Percentiles rank a stretch among this genome's conserved stretches.
phyloP scores from a whole-genome alignment of 2,113 vertebrate genomes.

The Genyomyrus donnyi region DNA sequence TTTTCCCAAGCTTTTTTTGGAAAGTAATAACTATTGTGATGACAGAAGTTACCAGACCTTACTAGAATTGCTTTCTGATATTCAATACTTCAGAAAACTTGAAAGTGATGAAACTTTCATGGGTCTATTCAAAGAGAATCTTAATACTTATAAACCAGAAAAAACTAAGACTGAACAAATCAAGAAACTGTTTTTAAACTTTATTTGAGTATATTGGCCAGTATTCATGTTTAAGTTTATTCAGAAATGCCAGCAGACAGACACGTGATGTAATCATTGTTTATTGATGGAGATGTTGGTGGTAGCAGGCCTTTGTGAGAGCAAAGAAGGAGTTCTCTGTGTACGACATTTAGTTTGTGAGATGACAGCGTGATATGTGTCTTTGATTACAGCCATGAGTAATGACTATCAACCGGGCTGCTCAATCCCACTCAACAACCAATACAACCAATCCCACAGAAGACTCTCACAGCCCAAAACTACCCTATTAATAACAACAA shows the following conservation, averaged over 20 bases:
- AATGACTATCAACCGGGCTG: background rate
- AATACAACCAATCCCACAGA: background rate
- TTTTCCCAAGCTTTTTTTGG: constrained; percentile 14
- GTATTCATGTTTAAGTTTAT: background rate
- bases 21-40: constrained; percentile 42
- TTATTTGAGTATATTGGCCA: background rate
- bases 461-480: background rate
- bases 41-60: constrained; percentile 31
- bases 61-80: constrained; percentile 39
- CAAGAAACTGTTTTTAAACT: constrained; percentile 23
- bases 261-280: background rate
- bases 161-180: background rate
- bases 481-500: background rate
- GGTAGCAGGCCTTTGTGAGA: background rate
- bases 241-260: background rate
- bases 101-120: constrained; percentile 34
- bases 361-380: background rate
- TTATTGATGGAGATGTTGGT: background rate
- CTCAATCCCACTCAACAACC: background rate
- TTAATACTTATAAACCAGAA: background rate
- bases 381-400: background rate
- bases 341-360: background rate
- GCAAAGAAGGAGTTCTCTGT: background rate
- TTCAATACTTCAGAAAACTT: constrained; percentile 33
- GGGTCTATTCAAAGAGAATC: constrained; percentile 23